Evolutionary conservation across 2,888 invertebrate genomes (phyloP).

Genomic region (Dynastes grantii): DNA sequence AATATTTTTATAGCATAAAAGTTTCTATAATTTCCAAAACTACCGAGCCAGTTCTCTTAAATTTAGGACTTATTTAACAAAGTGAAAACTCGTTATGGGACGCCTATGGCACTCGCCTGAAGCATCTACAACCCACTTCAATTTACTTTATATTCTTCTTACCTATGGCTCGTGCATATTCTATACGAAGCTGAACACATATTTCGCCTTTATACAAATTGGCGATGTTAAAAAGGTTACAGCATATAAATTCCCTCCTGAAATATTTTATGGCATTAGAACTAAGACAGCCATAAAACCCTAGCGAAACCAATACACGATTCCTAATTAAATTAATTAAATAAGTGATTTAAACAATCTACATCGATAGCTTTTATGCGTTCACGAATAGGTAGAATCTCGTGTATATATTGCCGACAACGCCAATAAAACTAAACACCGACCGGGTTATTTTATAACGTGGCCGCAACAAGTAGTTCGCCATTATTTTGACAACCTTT

Average conservation of each 20-base stretch:
- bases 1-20: no score
- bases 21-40: no score
- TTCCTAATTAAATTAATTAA: conserved; percentile 32
- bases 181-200: not conserved
- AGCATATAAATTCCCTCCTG: not conserved
- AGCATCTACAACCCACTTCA: not conserved
- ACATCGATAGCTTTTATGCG: conserved; percentile 6
- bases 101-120: no score
- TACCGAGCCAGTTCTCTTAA: no score
- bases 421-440: conserved; percentile 37
- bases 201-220: not conserved
- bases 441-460: conserved; percentile 44
- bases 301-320: conserved; percentile 1
- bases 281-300: conserved; percentile 9
- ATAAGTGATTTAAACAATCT: conserved; percentile 13
- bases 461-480: conserved; percentile 47
- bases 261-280: conserved; percentile 18
- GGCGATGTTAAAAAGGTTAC: not conserved
- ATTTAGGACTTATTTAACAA: no score
- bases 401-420: conserved; percentile 25
- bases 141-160: not conserved
- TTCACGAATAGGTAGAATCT: not conserved
- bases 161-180: not conserved
- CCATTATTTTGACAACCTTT: conserved; percentile 49
- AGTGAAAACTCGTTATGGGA: no score